phyloP scores from a whole-genome alignment of 2,113 vertebrate genomes.

The Halcyon senegalensis region DNA sequence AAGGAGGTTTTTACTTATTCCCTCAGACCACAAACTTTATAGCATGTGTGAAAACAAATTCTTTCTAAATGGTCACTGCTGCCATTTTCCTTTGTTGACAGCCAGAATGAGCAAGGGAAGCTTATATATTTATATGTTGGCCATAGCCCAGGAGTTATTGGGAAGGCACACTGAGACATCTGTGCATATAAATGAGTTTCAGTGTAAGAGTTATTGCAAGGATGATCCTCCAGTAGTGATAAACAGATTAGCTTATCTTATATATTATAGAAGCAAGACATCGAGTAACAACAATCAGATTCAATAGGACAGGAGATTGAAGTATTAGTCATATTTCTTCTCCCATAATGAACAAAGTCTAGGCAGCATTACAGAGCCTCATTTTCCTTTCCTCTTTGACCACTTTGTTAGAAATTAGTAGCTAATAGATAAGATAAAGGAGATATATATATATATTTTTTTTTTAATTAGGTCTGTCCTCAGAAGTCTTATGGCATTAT shows the following conservation, averaged over 20 bases:
- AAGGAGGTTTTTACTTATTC: background rate
- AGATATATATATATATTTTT: background rate
- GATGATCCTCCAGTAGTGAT: conserved; percentile 1
- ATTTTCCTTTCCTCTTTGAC: background rate
- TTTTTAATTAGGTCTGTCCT: background rate
- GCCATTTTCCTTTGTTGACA: background rate
- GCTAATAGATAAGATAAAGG: background rate
- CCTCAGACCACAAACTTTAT: background rate
- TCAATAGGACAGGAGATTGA: background rate
- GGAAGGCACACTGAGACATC: background rate
- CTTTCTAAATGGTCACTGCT: background rate
- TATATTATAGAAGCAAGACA: background rate
- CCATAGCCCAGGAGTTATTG: background rate
- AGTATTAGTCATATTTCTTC: background rate
- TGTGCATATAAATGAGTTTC: conserved; percentile 2
- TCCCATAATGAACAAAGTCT: background rate
- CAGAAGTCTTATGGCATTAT: background rate
- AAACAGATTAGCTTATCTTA: conserved; percentile 33
- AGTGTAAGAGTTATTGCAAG: background rate
- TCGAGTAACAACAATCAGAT: background rate
- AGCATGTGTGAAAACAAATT: background rate
- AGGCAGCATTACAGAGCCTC: background rate
- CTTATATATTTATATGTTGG: background rate
- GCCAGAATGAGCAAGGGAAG: background rate
- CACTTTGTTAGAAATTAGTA: background rate